Evolutionary conservation across 2,113 vertebrate species (phyloP).

Genomic region (Symphodus melops): DNA sequence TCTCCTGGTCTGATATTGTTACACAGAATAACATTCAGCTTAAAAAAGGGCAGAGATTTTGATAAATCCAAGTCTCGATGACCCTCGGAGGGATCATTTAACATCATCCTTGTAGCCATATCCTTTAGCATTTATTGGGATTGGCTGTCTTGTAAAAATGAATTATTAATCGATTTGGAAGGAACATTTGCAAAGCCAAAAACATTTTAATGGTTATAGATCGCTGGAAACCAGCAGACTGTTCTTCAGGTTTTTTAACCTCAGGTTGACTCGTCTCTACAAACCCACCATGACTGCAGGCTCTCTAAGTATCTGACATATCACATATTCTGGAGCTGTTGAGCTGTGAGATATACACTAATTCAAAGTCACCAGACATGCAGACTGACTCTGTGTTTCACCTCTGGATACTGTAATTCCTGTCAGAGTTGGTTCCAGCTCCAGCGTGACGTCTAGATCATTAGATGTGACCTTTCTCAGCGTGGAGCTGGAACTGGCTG

Average conservation of each 20-base stretch:
- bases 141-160: slow-evolving; percentile 29
- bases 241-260: slow-evolving; percentile 19
- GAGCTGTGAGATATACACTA: slow-evolving; percentile 1
- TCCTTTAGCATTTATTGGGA: slow-evolving; percentile 44
- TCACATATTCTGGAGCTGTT: not conserved
- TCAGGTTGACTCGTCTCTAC: not conserved
- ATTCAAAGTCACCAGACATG: slow-evolving; percentile 40
- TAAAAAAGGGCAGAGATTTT: no score
- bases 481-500: slow-evolving; percentile 51
- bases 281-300: not conserved
- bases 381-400: slow-evolving; percentile 25
- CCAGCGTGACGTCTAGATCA: slow-evolving; percentile 56
- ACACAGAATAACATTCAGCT: no score
- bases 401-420: slow-evolving; percentile 24
- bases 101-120: not conserved
- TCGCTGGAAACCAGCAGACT: slow-evolving; percentile 53
- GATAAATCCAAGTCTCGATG: no score
- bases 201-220: slow-evolving; percentile 71
- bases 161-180: slow-evolving; percentile 68
- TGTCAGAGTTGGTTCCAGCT: slow-evolving; percentile 47
- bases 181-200: slow-evolving; percentile 57
- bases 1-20: no score
- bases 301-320: no score
- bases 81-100: no score
- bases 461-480: slow-evolving; percentile 78